These are phyloP conservation scores for Microctonus aethiopoides DNA, from an alignment of 2,888 invertebrate genomes.

Conservation along the genomic window DNA sequence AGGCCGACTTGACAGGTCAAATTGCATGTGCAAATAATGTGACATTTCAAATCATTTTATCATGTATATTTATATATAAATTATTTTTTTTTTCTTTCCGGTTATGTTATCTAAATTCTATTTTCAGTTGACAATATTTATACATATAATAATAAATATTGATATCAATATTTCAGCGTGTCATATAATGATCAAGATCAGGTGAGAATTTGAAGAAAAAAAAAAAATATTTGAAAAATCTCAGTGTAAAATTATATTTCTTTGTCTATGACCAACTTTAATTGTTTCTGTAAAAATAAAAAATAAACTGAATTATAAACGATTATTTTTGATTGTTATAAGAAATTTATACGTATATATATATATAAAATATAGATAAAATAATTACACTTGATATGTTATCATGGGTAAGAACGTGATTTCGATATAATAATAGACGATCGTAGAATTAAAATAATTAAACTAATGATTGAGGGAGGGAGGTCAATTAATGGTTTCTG, in stretches of 20 bases:
- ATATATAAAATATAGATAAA: neutral
- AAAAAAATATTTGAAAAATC: too few relatives aligned
- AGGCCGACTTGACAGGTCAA: neutral
- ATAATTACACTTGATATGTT: neutral
- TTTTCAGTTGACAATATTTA: neutral
- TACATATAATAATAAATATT: neutral
- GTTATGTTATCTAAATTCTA: neutral
- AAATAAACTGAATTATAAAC: neutral
- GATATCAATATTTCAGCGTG: too few relatives aligned
- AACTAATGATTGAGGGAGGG: neutral
- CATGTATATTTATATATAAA: neutral
- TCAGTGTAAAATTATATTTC: too few relatives aligned
- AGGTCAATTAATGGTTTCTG: neutral
- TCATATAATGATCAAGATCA: too few relatives aligned
- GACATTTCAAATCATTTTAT: neutral
- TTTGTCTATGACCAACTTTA: too few relatives aligned
- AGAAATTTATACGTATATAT: too few relatives aligned
- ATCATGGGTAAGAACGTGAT: neutral
- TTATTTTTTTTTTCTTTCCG: neutral
- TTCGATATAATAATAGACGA: neutral
- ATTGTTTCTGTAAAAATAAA: neutral
- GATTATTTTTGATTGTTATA: neutral
- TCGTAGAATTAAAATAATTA: neutral
- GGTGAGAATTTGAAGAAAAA: too few relatives aligned
- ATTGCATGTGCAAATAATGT: constrained; percentile 1